Evolutionary conservation across 2,888 invertebrate genomes (phyloP).

Genomic region (Liodrosophila aerea): DNA sequence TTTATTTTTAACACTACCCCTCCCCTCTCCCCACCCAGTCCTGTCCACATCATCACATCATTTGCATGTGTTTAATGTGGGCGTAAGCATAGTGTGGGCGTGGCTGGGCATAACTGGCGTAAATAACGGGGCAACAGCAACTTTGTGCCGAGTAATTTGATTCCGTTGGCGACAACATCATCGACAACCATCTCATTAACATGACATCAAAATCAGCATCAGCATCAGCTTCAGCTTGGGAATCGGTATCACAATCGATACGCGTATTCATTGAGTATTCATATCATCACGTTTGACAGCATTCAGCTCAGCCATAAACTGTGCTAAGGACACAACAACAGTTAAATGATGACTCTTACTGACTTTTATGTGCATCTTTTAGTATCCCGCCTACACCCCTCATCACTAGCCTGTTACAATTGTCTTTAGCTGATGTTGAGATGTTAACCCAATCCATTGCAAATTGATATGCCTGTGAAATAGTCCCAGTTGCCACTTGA

Average conservation of each 20-base stretch:
- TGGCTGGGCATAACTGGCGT: conserved; percentile 3
- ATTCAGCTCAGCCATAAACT: conserved; percentile 41
- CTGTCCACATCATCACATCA: conserved; percentile 47
- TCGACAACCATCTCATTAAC: conserved; percentile 69
- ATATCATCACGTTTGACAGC: conserved; percentile 25
- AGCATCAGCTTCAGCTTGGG: conserved; percentile 40
- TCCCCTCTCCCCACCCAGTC: neutral
- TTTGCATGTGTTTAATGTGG: conserved; percentile 56
- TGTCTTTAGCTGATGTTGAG: neutral
- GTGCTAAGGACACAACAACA: conserved; percentile 33
- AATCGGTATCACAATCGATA: conserved; percentile 4
- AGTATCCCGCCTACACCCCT: neutral
- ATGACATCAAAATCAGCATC: conserved; percentile 49
- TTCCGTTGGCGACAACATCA: conserved; percentile 50
- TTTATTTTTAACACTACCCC: conserved; percentile 46
- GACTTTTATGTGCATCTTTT: conserved; percentile 21
- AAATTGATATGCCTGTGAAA: conserved; percentile 1
- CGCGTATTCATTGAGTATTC: conserved; percentile 21
- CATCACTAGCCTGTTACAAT: neutral
- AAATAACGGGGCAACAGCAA: conserved; percentile 50
- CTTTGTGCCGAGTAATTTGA: conserved; percentile 60
- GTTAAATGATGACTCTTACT: conserved; percentile 37
- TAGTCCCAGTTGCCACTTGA: too few relatives aligned
- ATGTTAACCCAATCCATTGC: conserved; percentile 3
- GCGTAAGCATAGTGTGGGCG: conserved; percentile 6